Evolutionary conservation across 2,113 vertebrate species (phyloP), one percentile per base, ranked within the genome.

Genomic region (Hucho hucho): DNA sequence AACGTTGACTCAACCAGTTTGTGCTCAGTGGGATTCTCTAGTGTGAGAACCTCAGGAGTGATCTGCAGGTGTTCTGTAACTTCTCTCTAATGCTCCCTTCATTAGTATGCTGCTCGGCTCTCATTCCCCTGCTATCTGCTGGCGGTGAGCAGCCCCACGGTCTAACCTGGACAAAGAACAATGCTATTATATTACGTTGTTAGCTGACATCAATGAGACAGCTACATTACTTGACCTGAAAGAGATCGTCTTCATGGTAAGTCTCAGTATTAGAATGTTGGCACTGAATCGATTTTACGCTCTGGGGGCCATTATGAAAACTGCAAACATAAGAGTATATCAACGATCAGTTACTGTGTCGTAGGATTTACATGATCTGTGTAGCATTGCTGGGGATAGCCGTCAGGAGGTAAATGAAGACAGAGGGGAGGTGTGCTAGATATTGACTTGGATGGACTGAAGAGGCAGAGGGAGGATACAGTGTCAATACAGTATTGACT

Each of bases 381-480:
- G 32, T 47, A 22, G 67, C 67, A 2, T 69, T 9, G 67, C n/a
- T 43, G 76, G 72, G 61, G 72, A 79, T 74, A 74, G 59, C 77
- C 25, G 49, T 46, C 69, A 14, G 6, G 16, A 46, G 61, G 28
- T 81, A 74, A 61, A 80, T 78, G 81, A 78, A 72, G 75, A 75
- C 58, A 53, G 64, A 79, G 13, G 64, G 53, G 68, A 71, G 9
- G 49, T 29, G 22, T 43, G 46, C 64, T 74, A 73, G 61, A 77
- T 75, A 78, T 74, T 72, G 81, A 78, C 77, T 75, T 67, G 53
- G 61, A 26, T 68, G 26, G 49, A 70, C 64, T 77, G 64, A 75
- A 66, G 63, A 61, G 74, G 76, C 64, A 73, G 53, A 4, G 5
- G 24, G 26, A 43, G 11, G 3, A 47, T 22, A 20, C 28, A 11